Conservation (phyloP, 2,113 vertebrate species). For the Sinosuthora webbiana region DNA sequence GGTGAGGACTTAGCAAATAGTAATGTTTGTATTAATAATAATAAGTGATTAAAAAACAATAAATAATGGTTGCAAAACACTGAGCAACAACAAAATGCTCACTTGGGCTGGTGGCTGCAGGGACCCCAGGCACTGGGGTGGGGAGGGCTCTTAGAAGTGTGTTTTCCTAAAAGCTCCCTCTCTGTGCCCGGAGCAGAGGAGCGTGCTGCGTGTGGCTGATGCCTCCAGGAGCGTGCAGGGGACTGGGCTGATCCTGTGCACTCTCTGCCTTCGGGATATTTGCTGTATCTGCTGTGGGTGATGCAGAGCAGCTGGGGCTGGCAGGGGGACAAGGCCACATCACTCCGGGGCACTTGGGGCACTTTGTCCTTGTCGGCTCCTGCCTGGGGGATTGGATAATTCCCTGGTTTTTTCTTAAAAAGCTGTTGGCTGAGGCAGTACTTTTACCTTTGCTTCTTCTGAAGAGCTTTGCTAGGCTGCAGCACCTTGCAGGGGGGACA, state of each 20-base stretch:
- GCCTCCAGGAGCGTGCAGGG: not conserved
- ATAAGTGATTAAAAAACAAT: not conserved
- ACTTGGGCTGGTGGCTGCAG: not conserved
- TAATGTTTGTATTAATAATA: not conserved
- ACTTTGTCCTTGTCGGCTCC: not conserved
- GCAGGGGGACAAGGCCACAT: not conserved
- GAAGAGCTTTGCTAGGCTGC: not conserved
- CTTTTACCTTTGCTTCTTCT: not conserved
- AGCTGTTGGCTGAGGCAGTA: not conserved
- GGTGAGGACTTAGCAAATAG: not conserved
- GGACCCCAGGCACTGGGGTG: not conserved
- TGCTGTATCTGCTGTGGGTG: fast-evolving
- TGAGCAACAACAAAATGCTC: not conserved
- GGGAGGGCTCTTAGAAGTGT: not conserved
- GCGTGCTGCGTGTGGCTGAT: not conserved
- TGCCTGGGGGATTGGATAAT: not conserved
- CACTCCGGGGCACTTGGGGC: fast-evolving
- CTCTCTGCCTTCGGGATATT: not conserved
- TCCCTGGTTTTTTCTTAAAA: fast-evolving
- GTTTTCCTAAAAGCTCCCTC: not conserved
- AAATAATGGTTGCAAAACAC: not conserved
- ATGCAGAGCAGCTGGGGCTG: not conserved
- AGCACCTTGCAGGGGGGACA: not conserved
- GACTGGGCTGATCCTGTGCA: not conserved
- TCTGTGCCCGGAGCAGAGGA: not conserved